Evolutionary conservation across 1,140 invertebrate species (phyloP).

Genomic region (Polypedilum pembai): DNA sequence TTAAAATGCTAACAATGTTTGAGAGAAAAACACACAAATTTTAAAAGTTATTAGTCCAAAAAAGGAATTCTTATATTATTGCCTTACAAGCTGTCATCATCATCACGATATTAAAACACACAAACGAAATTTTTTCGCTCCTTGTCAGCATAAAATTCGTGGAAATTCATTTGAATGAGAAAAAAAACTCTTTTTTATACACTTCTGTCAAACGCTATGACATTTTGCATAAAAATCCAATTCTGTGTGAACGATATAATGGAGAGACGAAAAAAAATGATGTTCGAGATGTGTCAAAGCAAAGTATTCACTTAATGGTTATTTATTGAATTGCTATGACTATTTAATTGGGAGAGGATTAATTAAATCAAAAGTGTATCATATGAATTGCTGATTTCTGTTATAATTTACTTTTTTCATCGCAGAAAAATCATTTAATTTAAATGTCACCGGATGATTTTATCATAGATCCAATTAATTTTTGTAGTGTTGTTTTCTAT

Average conservation of each 20-base stretch:
- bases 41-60: slow-evolving; percentile 13
- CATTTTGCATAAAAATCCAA: slow-evolving; percentile 18
- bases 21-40: background rate
- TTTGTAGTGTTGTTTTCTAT: background rate
- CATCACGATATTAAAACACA: slow-evolving; percentile 1
- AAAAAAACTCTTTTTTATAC: background rate
- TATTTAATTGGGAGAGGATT: slow-evolving; percentile 12
- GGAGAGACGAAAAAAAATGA: background rate
- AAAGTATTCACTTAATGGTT: background rate
- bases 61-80: background rate
- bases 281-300: background rate
- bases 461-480: slow-evolving; percentile 14
- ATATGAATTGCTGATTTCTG: background rate
- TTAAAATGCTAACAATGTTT: background rate
- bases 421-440: no score
- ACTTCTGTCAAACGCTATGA: background rate
- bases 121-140: background rate
- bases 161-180: background rate
- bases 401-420: background rate
- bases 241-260: background rate
- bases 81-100: slow-evolving; percentile 3
- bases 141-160: slow-evolving; percentile 8
- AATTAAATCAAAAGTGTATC: slow-evolving; percentile 19
- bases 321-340: background rate
- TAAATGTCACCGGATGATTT: background rate